Percentiles rank a stretch among this genome's conserved stretches.
Evolutionary conservation across 2,113 vertebrate species (phyloP).

Genomic region (Naja naja): DNA sequence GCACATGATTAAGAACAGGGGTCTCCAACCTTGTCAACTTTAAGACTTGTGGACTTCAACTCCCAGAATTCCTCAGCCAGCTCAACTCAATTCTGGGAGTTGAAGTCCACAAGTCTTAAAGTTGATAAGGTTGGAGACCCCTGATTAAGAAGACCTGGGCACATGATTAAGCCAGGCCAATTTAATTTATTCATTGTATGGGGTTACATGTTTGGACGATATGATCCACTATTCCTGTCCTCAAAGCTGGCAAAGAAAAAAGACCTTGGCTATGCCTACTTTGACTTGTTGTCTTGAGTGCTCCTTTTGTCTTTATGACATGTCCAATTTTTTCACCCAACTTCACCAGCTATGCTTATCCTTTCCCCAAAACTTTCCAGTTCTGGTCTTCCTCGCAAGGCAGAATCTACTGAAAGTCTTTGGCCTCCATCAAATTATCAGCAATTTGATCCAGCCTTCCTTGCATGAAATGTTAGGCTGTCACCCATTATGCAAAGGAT

Average conservation of each 20-base stretch:
- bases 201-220: slow-evolving; percentile 21
- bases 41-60: too few relatives aligned
- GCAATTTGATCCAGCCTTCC: background rate
- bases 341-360: slow-evolving; percentile 1
- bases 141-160: background rate
- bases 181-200: slow-evolving; percentile 38
- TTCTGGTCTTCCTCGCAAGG: background rate
- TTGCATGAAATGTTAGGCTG: background rate
- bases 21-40: too few relatives aligned
- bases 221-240: slow-evolving; percentile 33
- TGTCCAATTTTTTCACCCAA: slow-evolving; percentile 5
- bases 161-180: background rate
- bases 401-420: background rate
- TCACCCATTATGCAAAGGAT: background rate
- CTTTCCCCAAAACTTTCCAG: background rate
- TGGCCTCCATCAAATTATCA: background rate
- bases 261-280: slow-evolving; percentile 29
- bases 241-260: slow-evolving; percentile 23
- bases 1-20: background rate
- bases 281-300: slow-evolving; percentile 23
- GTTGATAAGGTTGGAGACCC: too few relatives aligned
- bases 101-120: too few relatives aligned
- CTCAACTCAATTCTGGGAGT: too few relatives aligned
- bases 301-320: background rate
- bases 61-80: too few relatives aligned